Percentiles rank a stretch among this genome's conserved stretches.
phyloP scores from a whole-genome alignment of 2,797 vertebrate species.

The Hippopotamyrus pictus region DNA sequence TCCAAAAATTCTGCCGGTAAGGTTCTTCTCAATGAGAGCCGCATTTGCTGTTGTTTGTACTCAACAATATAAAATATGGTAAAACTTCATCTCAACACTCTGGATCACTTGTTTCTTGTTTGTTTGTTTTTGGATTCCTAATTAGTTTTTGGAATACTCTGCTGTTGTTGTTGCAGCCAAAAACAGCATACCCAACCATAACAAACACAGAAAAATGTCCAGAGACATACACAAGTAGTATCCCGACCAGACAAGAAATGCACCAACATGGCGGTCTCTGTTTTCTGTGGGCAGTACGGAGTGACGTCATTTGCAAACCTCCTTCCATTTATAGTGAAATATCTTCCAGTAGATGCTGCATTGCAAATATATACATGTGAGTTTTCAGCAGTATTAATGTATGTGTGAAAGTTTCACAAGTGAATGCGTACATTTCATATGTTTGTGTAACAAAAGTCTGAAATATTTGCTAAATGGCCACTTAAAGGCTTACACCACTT shows the following conservation, averaged over 20 bases:
- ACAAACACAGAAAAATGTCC: not conserved
- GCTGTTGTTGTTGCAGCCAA: not conserved
- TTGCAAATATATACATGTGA: not conserved
- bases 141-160: not conserved
- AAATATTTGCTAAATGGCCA: not conserved
- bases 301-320: not conserved
- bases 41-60: not conserved
- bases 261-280: not conserved
- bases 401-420: not conserved
- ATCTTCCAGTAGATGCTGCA: not conserved
- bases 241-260: not conserved
- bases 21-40: not conserved
- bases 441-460: not conserved
- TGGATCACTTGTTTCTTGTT: not conserved
- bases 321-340: not conserved
- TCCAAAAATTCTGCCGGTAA: not conserved
- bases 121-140: not conserved
- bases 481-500: not conserved
- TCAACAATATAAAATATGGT: not conserved
- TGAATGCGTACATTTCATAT: not conserved
- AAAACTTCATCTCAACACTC: not conserved
- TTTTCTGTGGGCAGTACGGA: not conserved
- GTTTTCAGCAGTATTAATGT: not conserved
- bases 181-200: not conserved
- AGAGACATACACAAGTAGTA: not conserved